Percentiles rank a stretch among this genome's conserved stretches.
phyloP scores from a whole-genome alignment of 2,888 invertebrate genomes.

The Cryptophagus acutangulus region DNA sequence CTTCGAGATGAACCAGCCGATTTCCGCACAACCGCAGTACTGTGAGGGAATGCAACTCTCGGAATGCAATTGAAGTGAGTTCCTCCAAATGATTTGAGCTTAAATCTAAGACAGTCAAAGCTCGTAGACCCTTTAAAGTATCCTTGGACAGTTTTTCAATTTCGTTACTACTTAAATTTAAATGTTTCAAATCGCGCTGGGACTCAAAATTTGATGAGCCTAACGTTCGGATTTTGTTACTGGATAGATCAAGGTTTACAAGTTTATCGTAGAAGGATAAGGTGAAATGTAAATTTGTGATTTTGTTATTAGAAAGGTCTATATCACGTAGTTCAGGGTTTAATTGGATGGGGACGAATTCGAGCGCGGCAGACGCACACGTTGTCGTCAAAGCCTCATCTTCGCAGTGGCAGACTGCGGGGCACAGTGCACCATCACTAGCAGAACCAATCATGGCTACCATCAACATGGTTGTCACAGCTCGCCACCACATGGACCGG shows the following conservation, averaged over 20 bases:
- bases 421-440: slow-evolving; percentile 55
- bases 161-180: slow-evolving; percentile 74
- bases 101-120: slow-evolving; percentile 64
- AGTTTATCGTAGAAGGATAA: slow-evolving; percentile 77
- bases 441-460: slow-evolving; percentile 43
- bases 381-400: slow-evolving; percentile 72
- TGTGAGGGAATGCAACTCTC: slow-evolving; percentile 68
- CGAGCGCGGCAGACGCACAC: slow-evolving; percentile 73
- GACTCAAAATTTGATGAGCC: slow-evolving; percentile 78
- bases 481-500: slow-evolving; percentile 45
- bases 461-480: slow-evolving; percentile 47
- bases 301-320: slow-evolving; percentile 78
- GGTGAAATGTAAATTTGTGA: slow-evolving; percentile 71
- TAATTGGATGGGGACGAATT: slow-evolving; percentile 82
- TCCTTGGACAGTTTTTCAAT: slow-evolving; percentile 68
- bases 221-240: slow-evolving; percentile 73
- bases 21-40: slow-evolving; percentile 73
- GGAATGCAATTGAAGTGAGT: slow-evolving; percentile 71
- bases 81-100: slow-evolving; percentile 72
- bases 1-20: slow-evolving; percentile 67
- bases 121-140: slow-evolving; percentile 68
- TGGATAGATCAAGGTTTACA: slow-evolving; percentile 73
- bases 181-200: slow-evolving; percentile 65
- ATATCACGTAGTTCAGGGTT: slow-evolving; percentile 82
- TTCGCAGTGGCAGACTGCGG: slow-evolving; percentile 75